Percentiles rank a stretch among this genome's conserved stretches.
These are phyloP conservation scores for Lineus longissimus DNA, from an alignment of 1,140 invertebrate species.

Conservation along the genomic window DNA sequence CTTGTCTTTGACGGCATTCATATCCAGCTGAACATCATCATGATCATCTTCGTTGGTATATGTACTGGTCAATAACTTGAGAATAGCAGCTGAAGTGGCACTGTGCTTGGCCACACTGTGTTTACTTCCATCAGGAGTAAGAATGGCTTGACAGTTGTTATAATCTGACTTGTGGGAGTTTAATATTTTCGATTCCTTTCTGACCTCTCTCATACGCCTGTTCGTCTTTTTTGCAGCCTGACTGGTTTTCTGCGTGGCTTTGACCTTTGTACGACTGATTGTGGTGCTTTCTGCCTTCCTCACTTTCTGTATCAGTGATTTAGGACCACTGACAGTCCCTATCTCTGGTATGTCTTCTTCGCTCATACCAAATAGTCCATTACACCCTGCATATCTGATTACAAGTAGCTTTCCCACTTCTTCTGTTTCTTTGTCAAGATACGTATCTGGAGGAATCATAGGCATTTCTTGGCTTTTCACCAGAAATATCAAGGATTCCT, in stretches of 20 bases:
- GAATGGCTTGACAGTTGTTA: constrained; percentile 17
- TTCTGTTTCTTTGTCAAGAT: too few relatives aligned
- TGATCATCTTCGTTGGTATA: background rate
- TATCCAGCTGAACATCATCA: too few relatives aligned
- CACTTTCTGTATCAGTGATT: constrained; percentile 6
- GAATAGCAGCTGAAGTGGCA: constrained; percentile 9
- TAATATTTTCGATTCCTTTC: constrained; percentile 8
- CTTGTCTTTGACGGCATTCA: too few relatives aligned
- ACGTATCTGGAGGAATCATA: too few relatives aligned
- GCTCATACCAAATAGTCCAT: constrained; percentile 4
- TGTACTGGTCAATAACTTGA: background rate
- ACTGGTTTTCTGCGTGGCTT: background rate
- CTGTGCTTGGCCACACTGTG: constrained; percentile 13
- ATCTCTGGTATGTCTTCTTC: constrained; percentile 8
- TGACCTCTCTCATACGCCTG: constrained; percentile 5
- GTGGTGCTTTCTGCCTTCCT: constrained; percentile 14
- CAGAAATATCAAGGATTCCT: too few relatives aligned
- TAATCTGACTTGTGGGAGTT: constrained; percentile 12
- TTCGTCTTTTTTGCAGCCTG: constrained; percentile 9
- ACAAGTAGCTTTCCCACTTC: too few relatives aligned
- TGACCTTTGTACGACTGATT: constrained; percentile 5
- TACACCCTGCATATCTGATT: too few relatives aligned
- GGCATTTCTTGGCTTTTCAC: too few relatives aligned
- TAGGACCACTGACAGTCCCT: constrained; percentile 6
- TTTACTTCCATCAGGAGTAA: constrained; percentile 18